Evolutionary conservation across 2,797 vertebrate species (phyloP), one percentile per base, ranked within the genome.

Genomic region (Rhinatrema bivittatum): DNA sequence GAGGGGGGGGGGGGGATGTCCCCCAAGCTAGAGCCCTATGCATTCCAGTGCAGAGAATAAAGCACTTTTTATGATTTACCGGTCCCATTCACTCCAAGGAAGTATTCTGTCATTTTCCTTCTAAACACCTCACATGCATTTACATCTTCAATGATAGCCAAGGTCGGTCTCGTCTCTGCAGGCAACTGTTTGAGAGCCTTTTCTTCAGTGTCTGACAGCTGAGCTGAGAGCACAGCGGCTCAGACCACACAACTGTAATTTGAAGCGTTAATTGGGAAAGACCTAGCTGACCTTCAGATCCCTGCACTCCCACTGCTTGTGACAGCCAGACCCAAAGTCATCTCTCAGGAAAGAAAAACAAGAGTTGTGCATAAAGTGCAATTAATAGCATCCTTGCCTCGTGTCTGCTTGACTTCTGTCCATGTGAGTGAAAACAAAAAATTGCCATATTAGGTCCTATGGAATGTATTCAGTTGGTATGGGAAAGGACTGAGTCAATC

Each of bases 231-330:
- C 29, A 26, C 16, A 25, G 46, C 60, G 40, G 7, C 19, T 71
- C 29, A 42, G 42, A 51, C 42, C 53, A 67, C 37, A 60, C 25
- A 20, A 42, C 18, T 38, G 32, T 57, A 56, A 68, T 74, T 59
- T 65, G 35, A 66, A 70, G 62, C 68, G 67, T 70, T 72, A 79
- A 70, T 72, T 74, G 61, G 32, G 46, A 56, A 70, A 32, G 39
- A 52, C 27, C 29, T 28, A 14, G 5, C 3, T 46, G 46, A 50
- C 52, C 55, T 56, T 64, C 47, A 48, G 41, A 52, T 62, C 34
- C 31, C n/a, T 53, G 6, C 35, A 55, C 33, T 57, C 21, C 22
- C 38, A 42, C 20, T 15, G 7, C 11, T 17, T 38, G n/a, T 41
- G 22, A 53, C 30, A 46, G 28, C 22, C 35, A 27, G 39, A 24